A percentile compares a stretch with the other conserved stretches of the same genome.
These are phyloP conservation scores for Polydrusus pterygomalis DNA, from an alignment of 2,888 invertebrate species.

Conservation along the genomic window DNA sequence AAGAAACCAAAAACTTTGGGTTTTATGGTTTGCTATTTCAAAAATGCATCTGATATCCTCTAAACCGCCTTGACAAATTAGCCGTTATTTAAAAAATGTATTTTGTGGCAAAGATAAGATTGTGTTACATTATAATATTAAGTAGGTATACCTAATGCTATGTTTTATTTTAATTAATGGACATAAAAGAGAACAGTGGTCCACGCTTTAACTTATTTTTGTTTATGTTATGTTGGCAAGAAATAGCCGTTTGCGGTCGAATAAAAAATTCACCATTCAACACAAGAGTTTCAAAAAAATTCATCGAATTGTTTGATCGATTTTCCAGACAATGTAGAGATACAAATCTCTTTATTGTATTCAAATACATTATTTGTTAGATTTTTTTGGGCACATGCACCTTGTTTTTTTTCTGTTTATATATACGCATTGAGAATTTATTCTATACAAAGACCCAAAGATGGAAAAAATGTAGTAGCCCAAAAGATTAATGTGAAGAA, in stretches of 20 bases:
- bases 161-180: conserved; percentile 1
- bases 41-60: conserved; percentile 27
- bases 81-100: background rate
- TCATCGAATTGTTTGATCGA: conserved; percentile 49
- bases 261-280: conserved; percentile 50
- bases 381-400: conserved; percentile 51
- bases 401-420: conserved; percentile 36
- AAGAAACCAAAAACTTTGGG: conserved; percentile 35
- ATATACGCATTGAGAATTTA: conserved; percentile 29
- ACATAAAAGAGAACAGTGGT: background rate
- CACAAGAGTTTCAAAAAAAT: conserved; percentile 45
- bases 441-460: conserved; percentile 16
- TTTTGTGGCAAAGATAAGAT: background rate
- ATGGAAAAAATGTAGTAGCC: too few relatives aligned
- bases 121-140: background rate
- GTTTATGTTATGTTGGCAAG: conserved; percentile 35
- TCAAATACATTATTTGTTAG: conserved; percentile 61
- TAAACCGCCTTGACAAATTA: conserved; percentile 31
- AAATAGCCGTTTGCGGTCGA: conserved; percentile 40
- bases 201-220: background rate
- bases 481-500: too few relatives aligned
- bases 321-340: conserved; percentile 56
- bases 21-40: conserved; percentile 37
- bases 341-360: conserved; percentile 62
- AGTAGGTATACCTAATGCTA: background rate